Base-by-base conservation (phyloP, 2,797 vertebrate genomes). In the Chaetophractus vellerosus region DNA sequence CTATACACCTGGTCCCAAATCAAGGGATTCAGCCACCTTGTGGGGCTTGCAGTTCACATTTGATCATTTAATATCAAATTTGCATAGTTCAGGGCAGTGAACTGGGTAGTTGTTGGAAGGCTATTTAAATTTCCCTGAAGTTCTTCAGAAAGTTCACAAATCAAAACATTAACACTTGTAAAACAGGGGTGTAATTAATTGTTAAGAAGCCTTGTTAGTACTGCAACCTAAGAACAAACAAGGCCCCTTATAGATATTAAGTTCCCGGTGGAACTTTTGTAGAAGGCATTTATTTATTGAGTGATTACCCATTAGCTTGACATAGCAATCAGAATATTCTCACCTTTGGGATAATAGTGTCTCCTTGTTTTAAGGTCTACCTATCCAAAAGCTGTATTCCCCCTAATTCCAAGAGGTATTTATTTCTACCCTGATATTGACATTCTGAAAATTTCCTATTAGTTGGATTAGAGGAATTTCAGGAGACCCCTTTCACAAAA, bases 1-100 rank as follows among this genome's bases (percentile, higher is more conserved):
- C 98, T 95, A 93, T 98, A 98, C 98, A 98, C 97, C 98, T 98
- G 98, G 97, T 98, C 98, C 98, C 97, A 97, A 97, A 98, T 98
- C 97, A 98, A 97, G 97, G 87, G 88, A 97, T 97, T 98, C 96
- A 95, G 97, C 92, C 98, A 98, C 97, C 87, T 97, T 95, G 64
- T 33, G 76, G 96, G 96, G 94, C 84, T 97, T 92, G 75, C 93
- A 84, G 97, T 97, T 98, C 96, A 88, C 80, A 52, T 96, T 95
- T 97, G 94, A 98, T 97, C 96, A 95, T 91, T 98, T 98, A 89
- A 94, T 97, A 96, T 66, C 71, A 96, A 97, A 98, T 95, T 69
- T 97, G 63, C 68, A 88, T 96, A 97, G 84, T 59, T n/a, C 48
- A 97, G 96, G 96, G 79, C 97, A 88, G 26, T 95, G 96, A 91